phyloP scores from a whole-genome alignment of 2,113 vertebrate genomes.

The rat (Rattus norvegicus) region GRCr8 NC_086023.1:160129501-160130000 shows the following conservation, averaged over 20 bases:
- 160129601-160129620: background rate
- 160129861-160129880: background rate
- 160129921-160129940: background rate
- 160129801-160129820: background rate
- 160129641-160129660: background rate
- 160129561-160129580: conserved; percentile 17
- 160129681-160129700: background rate
- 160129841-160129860: background rate
- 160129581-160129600: background rate
- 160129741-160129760: background rate
- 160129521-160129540: too few relatives aligned
- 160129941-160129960: background rate
- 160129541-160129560: background rate
- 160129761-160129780: background rate
- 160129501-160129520: background rate
- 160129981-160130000: fast-evolving
- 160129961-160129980: background rate
- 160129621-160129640: background rate
- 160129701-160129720: background rate
- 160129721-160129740: background rate
- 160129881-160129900: background rate
- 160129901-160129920: background rate
- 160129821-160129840: background rate
- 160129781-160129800: background rate
- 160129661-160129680: background rate